Evolutionary conservation across 2,888 invertebrate genomes (phyloP).

Genomic region (Pyrocoelia pectoralis): DNA sequence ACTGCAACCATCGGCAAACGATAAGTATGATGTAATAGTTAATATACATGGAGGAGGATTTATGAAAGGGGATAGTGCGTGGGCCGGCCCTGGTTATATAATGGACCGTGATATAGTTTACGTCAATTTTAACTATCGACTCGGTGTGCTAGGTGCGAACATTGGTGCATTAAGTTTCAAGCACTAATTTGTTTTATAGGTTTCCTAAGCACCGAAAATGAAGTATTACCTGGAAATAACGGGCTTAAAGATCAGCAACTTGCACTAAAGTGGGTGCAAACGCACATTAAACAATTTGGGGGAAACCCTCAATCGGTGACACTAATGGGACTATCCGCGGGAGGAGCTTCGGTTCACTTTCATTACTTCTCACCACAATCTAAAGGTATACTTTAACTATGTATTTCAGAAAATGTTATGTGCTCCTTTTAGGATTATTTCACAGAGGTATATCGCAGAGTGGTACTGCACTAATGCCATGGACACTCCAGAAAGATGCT

Average conservation of each 20-base stretch:
- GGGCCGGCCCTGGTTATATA: neutral
- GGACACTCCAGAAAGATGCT: slow-evolving; percentile 62
- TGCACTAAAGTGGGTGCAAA: slow-evolving; percentile 66
- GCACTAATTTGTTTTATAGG: slow-evolving; percentile 40
- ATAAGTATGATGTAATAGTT: neutral
- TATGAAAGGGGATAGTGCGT: neutral
- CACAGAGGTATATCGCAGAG: slow-evolving; percentile 71
- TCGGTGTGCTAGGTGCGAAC: neutral
- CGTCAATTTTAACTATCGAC: neutral
- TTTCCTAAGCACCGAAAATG: neutral
- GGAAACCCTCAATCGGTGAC: slow-evolving; percentile 73
- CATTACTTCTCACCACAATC: slow-evolving; percentile 71
- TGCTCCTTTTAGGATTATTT: slow-evolving; percentile 53
- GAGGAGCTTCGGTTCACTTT: slow-evolving; percentile 74
- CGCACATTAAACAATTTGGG: slow-evolving; percentile 59
- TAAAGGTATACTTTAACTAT: slow-evolving; percentile 61
- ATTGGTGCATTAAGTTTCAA: no score
- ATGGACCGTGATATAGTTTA: neutral
- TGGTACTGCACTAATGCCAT: slow-evolving; percentile 68
- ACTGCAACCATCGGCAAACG: neutral
- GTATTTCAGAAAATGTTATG: no score
- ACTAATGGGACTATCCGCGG: slow-evolving; percentile 72
- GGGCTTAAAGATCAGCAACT: slow-evolving; percentile 68
- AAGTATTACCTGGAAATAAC: slow-evolving; percentile 30
- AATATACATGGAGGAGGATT: neutral